These are phyloP conservation scores for Rhineura floridana DNA, from an alignment of 2,113 vertebrate species.

Conservation along the genomic window DNA sequence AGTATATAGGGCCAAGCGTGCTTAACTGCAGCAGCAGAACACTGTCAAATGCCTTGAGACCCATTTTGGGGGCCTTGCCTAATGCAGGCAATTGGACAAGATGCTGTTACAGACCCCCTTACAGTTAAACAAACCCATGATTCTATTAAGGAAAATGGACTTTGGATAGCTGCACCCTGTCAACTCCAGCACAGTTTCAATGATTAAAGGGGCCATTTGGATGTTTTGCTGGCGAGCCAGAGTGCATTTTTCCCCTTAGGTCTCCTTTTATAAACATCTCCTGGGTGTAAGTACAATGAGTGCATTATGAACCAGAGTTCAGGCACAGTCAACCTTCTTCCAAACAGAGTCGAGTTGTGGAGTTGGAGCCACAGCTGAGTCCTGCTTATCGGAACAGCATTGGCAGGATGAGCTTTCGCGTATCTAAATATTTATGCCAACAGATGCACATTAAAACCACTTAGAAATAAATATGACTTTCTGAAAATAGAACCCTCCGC, in stretches of 20 bases:
- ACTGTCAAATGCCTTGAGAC: background rate
- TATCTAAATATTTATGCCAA: conserved; percentile 72
- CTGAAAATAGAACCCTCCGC: conserved; percentile 68
- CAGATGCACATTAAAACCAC: conserved; percentile 67
- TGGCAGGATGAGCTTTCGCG: conserved; percentile 63
- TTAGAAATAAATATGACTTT: conserved; percentile 66
- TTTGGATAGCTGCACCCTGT: conserved; percentile 10
- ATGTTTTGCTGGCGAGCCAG: conserved; percentile 57
- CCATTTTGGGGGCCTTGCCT: background rate
- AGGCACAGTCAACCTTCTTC: conserved; percentile 50
- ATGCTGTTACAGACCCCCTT: background rate
- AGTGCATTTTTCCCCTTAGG: conserved; percentile 41
- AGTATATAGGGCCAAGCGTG: background rate
- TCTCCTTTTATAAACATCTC: conserved; percentile 65
- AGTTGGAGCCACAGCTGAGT: conserved; percentile 63
- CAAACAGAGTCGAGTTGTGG: conserved; percentile 26
- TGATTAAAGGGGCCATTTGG: conserved; percentile 61
- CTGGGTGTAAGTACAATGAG: conserved; percentile 62
- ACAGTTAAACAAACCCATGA: conserved; percentile 16
- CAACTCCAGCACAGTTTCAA: conserved; percentile 33
- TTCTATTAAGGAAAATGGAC: conserved; percentile 33
- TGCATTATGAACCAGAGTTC: conserved; percentile 50
- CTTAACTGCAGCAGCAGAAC: background rate
- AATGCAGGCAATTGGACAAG: conserved; percentile 3
- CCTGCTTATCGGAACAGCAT: conserved; percentile 61